Conservation (phyloP, 2,888 invertebrate genomes). For the Synergus umbraculus region DNA sequence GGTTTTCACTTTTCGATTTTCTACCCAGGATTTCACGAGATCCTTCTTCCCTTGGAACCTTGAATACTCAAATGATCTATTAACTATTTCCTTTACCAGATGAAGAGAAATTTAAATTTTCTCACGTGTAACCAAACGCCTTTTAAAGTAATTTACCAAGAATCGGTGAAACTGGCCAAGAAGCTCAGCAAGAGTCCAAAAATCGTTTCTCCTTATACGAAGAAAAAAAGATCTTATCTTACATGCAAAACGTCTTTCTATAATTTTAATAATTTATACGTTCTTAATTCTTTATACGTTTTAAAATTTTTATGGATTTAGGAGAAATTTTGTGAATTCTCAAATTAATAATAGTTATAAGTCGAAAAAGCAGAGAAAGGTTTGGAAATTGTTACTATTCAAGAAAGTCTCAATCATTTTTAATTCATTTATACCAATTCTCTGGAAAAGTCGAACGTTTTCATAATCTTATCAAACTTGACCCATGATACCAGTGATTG, state of each 20-base stretch:
- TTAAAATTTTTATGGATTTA: no score
- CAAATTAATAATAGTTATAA: no score
- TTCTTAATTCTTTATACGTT: no score
- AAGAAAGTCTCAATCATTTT: background rate
- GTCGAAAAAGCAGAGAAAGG: background rate
- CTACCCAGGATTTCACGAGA: conserved; percentile 29
- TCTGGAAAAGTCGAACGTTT: background rate
- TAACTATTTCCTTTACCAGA: conserved; percentile 1
- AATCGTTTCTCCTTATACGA: no score
- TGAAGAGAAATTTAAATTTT: background rate
- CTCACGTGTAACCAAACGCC: background rate
- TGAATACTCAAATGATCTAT: conserved; percentile 18
- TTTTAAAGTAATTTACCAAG: background rate
- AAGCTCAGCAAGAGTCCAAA: no score
- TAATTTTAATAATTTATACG: no score
- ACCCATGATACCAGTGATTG: conserved; percentile 25
- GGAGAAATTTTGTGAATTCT: no score
- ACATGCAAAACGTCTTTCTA: no score
- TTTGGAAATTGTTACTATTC: no score
- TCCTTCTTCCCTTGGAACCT: conserved; percentile 15
- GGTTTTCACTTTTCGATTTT: conserved; percentile 37
- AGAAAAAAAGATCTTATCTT: no score
- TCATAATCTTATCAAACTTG: conserved; percentile 36
- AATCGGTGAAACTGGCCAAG: no score
- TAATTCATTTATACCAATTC: background rate